These are phyloP conservation scores for Bembecia ichneumoniformis DNA, from an alignment of 2,888 invertebrate genomes.

Conservation along the genomic window DNA sequence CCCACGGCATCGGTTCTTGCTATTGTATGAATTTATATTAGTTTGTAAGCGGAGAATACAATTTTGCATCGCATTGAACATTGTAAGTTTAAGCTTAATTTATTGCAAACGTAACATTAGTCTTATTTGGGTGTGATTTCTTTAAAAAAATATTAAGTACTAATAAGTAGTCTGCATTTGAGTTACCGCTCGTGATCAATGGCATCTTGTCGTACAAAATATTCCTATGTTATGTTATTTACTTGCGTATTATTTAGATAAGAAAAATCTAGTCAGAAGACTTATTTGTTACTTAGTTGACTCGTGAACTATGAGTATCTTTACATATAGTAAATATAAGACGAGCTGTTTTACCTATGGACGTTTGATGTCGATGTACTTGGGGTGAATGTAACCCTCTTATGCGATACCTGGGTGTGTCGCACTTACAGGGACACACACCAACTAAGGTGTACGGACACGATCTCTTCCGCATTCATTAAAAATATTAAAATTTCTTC, in stretches of 20 bases:
- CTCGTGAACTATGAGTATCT: slow-evolving; percentile 59
- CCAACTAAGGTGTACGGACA: too few species aligned
- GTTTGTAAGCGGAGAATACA: slow-evolving; percentile 28
- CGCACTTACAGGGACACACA: too few species aligned
- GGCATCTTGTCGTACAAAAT: slow-evolving; percentile 73
- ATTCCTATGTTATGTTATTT: slow-evolving; percentile 72
- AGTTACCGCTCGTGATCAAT: slow-evolving; percentile 72
- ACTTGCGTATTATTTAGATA: slow-evolving; percentile 66
- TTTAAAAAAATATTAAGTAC: slow-evolving; percentile 25
- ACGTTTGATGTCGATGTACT: background rate
- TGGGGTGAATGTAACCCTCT: too few species aligned
- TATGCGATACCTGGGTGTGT: too few species aligned
- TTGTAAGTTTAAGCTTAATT: slow-evolving; percentile 48
- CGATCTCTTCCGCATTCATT: too few species aligned
- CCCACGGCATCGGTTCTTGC: slow-evolving; percentile 63
- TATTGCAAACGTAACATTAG: slow-evolving; percentile 51
- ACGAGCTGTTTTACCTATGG: background rate
- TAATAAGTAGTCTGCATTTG: slow-evolving; percentile 67
- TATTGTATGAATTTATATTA: slow-evolving; percentile 30
- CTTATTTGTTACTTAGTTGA: slow-evolving; percentile 63
- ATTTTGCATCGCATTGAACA: slow-evolving; percentile 42
- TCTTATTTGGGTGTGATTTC: slow-evolving; percentile 63
- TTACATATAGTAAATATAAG: slow-evolving; percentile 35
- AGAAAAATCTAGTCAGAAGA: slow-evolving; percentile 72
- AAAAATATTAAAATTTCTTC: too few species aligned